Evolutionary conservation across 2,888 invertebrate species (phyloP), one percentile per base, ranked within the genome.

Genomic region (Ennomos fuscantarius): DNA sequence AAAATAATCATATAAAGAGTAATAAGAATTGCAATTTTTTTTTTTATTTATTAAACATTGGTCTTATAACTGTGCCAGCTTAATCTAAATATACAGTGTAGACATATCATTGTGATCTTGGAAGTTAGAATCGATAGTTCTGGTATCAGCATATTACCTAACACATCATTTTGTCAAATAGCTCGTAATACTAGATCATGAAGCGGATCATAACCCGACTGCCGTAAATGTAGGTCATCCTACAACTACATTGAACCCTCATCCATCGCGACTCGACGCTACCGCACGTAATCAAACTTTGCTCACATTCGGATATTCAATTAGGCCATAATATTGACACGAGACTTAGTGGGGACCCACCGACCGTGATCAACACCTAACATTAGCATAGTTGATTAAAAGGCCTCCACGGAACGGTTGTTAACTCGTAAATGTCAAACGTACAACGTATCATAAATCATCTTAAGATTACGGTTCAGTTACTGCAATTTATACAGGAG

Each of bases 341-440:
- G 78, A 79, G 82, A 72, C 78, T 84, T 82, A 79, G 82, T 73
- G 79, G 73, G 56, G 72, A 70, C 79, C 77, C 74, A 66, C 73
- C 74, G 72, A 74, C 70, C 77, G 75, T 78, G 84, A 87, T 86
- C 85, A 85, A 86, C 87, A 84, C 82, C 86, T 86, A 84, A 87
- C 89, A 90, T 91, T 91, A 89, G 86, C 89, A 89, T 89, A 89
- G 87, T 88, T 91, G 90, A 91, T 91, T 91, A 91, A 89, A 90
- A 91, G 87, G 88, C 86, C 87, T 85, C 81, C 81, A 76, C 81
- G 79, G 78, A 79, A 81, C 73, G 75, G 79, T 81, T 86, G 90
- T 89, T 87, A 89, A 87, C 85, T 89, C 87, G 89, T 90, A 87
- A 89, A 90, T 83, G 90, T 92, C 90, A 89, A 81, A 82, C 81